phyloP scores from a whole-genome alignment of 2,113 vertebrate genomes.

The Gopherus flavomarginatus region DNA sequence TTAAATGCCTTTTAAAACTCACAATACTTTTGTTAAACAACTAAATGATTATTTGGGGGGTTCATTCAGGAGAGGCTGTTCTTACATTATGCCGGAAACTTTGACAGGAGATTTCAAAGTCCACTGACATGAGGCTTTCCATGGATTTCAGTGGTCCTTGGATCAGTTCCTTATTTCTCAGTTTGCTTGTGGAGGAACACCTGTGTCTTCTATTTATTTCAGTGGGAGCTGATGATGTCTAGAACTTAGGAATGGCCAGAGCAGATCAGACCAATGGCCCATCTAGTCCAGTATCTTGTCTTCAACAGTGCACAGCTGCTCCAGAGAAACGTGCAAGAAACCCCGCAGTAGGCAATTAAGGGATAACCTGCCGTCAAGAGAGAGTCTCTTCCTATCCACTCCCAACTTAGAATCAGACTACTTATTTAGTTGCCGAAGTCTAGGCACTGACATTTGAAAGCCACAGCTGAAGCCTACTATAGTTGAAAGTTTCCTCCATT shows the following conservation, averaged over 20 bases:
- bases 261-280: background rate
- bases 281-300: background rate
- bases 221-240: background rate
- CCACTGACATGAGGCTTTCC: background rate
- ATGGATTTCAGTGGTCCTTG: background rate
- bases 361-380: background rate
- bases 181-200: background rate
- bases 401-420: background rate
- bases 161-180: background rate
- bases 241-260: background rate
- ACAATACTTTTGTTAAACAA: background rate
- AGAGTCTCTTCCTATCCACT: background rate
- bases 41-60: background rate
- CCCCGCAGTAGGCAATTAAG: background rate
- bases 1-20: background rate
- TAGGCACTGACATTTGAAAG: background rate
- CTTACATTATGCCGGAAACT: background rate
- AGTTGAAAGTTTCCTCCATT: background rate
- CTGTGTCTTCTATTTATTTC: background rate
- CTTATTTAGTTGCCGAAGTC: background rate
- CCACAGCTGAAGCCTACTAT: background rate
- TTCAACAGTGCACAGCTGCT: background rate
- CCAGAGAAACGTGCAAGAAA: background rate
- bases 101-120: background rate
- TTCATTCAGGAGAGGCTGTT: background rate